Base-by-base conservation (phyloP, 2,113 vertebrate species). In the Rhodinocichla rosea region DNA sequence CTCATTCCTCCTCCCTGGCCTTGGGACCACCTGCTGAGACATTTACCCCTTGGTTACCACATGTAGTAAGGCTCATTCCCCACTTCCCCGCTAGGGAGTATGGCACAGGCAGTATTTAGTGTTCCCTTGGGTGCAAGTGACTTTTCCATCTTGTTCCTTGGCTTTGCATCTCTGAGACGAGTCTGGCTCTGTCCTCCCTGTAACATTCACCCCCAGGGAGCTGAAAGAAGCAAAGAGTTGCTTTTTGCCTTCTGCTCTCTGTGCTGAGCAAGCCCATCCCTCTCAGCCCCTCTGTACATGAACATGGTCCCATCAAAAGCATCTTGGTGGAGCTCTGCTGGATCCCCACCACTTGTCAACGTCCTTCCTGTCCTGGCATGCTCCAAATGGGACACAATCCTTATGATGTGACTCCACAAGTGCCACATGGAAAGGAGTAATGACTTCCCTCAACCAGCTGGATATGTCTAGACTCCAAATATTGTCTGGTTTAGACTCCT, bases 371-470 rank as follows among this genome's bases (percentile, higher is more conserved):
- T 28, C 64, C 28, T 74, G 23, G 37, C 23, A 57, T 81, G 23
- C 16, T 39, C 69, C 21, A 49, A 70, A 65, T 0, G 0, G 22
- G 63, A 42, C 30, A n/a, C 0, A 0, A 24, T 39, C 8, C 12
- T 76, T 30, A 30, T 28, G 49, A 11, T 68, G 33, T 37, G 62
- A 59, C 49, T 87, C 53, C 45, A 26, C 3, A 27, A 65, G 28
- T 44, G 55, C 59, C 81, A 70, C 50, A 33, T 2, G 39, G 64
- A 77, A 53, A 93, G 21, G 40, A 83, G 19, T 30, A 80, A 77
- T 56, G 27, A 22, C 50, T 68, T 60, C 44, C 39, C 39, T 91
- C 53, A 59, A 39, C n/a, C 8, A n/a, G 28, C 67, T 67, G 47
- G 33, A 42, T 60, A 21, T 23, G 80, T 35, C 86, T 83, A 10